Conservation (phyloP, 2,888 invertebrate species). For the Caenorhabditis doughertyi region DNA sequence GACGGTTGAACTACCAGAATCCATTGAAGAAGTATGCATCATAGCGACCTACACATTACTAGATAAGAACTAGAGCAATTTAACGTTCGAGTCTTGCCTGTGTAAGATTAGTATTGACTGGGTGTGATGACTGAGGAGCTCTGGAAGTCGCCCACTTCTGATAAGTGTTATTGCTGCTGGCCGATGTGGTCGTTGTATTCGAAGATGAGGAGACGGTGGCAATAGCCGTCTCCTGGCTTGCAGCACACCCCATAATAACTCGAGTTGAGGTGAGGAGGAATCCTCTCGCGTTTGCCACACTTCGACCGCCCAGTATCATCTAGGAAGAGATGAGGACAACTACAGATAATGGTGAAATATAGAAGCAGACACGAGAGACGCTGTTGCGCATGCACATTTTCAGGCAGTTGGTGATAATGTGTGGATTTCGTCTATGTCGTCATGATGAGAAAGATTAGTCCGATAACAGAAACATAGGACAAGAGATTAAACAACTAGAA, state of each 20-base stretch:
- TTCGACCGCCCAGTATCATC: conserved; percentile 57
- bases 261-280: conserved; percentile 14
- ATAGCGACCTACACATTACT: conserved; percentile 35
- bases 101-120: conserved; percentile 15
- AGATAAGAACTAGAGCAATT: conserved; percentile 8
- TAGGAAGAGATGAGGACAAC: conserved; percentile 45
- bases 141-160: conserved; percentile 34
- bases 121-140: background rate
- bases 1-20: conserved; percentile 23
- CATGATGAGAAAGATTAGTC: conserved; percentile 18
- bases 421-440: conserved; percentile 12
- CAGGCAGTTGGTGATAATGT: conserved; percentile 41
- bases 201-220: conserved; percentile 45
- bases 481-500: background rate
- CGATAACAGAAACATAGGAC: conserved; percentile 2
- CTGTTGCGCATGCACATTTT: conserved; percentile 52
- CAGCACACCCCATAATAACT: conserved; percentile 43
- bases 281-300: conserved; percentile 21
- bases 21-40: conserved; percentile 24
- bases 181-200: conserved; percentile 15
- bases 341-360: conserved; percentile 30
- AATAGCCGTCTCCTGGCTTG: conserved; percentile 27
- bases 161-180: background rate
- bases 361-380: conserved; percentile 31
- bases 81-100: conserved; percentile 18